Base-by-base conservation (phyloP, 2,888 invertebrate species). In the Drosophila limbata region DNA sequence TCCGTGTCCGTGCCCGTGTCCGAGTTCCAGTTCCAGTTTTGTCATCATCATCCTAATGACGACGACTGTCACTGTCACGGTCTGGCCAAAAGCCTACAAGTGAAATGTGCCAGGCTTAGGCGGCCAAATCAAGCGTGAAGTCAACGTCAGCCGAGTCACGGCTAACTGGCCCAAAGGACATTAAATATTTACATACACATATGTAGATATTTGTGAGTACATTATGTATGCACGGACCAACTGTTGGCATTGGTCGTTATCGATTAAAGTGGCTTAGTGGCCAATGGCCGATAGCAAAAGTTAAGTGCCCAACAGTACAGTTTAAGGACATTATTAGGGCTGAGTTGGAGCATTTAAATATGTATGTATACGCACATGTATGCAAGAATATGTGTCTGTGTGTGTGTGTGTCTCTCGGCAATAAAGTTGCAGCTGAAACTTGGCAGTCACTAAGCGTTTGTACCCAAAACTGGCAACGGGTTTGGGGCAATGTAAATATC, bases 111-210 rank as follows among this genome's bases (percentile, higher is more conserved):
- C 57, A 50, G 78, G 67, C 78, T 69, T 69, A 64, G 50, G 44
- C 35, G 11, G 52, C 64, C 74, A 84, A 84, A 86, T 84, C 77
- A 84, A 81, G 86, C 82, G 76, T 87, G 69, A 80, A 78, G 70
- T 71, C 67, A 81, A 70, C 83, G 81, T 50, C 81, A 81, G 71
- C 51, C 62, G 40, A 64, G 77, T 60, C 63, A 69, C 63, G 70
- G 39, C 66, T 53, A 77, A 63, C 69, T 77, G 48, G 42, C 56
- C 77, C 69, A 47, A 63, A 64, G 53, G 62, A 35, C 76, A 80
- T 80, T 72, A 80, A 82, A 82, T 87, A 87, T 82, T 72, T 72
- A 65, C 79, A 79, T 71, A 71, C 61, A 52, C 66, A 52, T 25
- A 21, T 19, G 5, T 53, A 47, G 15, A 10, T 64, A 53, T 63